A percentile compares a stretch with the other conserved stretches of the same genome.
Conservation (phyloP, 2,113 vertebrate genomes). For the Tetrax tetrax region DNA sequence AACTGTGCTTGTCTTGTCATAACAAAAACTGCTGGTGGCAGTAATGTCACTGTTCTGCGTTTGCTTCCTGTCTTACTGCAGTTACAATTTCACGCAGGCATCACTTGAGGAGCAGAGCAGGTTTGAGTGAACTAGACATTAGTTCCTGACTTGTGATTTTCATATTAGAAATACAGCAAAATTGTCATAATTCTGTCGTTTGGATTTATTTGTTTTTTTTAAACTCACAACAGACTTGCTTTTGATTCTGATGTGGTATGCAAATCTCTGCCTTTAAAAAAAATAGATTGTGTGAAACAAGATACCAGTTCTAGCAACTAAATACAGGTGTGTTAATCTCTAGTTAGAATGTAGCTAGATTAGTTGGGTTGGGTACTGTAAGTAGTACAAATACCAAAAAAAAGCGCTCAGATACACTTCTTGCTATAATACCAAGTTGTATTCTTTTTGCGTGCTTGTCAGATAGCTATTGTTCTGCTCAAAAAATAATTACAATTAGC, state of each 20-base stretch:
- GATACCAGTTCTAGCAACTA: neutral
- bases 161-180: neutral
- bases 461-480: neutral
- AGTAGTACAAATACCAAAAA: neutral
- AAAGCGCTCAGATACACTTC: neutral
- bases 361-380: neutral
- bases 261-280: neutral
- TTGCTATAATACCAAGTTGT: neutral
- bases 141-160: neutral
- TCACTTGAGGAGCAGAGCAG: neutral
- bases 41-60: neutral
- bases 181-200: neutral
- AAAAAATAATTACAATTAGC: neutral
- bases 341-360: neutral
- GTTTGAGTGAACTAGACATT: neutral
- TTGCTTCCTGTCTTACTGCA: neutral
- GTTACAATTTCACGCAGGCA: neutral
- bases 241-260: neutral
- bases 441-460: neutral
- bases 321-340: neutral
- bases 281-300: neutral
- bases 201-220: neutral
- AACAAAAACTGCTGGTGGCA: neutral
- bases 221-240: neutral
- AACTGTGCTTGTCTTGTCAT: neutral